Percentiles rank a stretch among this genome's conserved stretches.
phyloP scores from a whole-genome alignment of 2,797 vertebrate genomes.

The Lophotriccus pileatus region DNA sequence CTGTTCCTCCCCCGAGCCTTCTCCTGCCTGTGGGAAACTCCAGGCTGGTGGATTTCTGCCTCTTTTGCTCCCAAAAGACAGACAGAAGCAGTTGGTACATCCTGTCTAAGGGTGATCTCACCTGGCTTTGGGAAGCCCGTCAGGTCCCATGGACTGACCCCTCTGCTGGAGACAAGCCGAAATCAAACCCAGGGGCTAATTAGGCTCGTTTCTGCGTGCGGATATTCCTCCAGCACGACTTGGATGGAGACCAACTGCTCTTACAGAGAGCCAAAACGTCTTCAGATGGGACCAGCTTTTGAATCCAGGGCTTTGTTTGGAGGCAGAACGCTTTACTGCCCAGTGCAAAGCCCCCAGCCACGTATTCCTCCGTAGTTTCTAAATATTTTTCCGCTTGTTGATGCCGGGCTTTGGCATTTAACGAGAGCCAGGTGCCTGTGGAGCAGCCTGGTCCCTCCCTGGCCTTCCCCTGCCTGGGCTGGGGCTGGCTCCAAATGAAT shows the following conservation, averaged over 20 bases:
- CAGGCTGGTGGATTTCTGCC: not conserved
- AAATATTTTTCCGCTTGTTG: not conserved
- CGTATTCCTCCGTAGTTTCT: rapidly evolving
- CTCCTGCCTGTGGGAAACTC: rapidly evolving
- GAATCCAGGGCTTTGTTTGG: not conserved
- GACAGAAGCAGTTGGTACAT: rapidly evolving
- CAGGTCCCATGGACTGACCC: not conserved
- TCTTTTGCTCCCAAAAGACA: not conserved
- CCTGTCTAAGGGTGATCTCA: not conserved
- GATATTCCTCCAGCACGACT: not conserved
- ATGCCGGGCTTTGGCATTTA: not conserved
- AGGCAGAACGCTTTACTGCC: not conserved
- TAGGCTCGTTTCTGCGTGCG: rapidly evolving
- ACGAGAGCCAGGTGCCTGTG: not conserved
- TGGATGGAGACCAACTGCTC: not conserved
- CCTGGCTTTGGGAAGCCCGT: not conserved
- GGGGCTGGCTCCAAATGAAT: rapidly evolving
- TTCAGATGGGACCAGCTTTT: not conserved
- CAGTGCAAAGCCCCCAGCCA: not conserved
- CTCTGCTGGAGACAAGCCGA: not conserved
- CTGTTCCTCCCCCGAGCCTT: rapidly evolving
- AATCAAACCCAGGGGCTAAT: rapidly evolving
- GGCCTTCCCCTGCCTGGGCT: not conserved
- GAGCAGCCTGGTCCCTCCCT: not conserved
- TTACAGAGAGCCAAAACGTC: not conserved